Evolutionary conservation across 1,140 invertebrate species (phyloP).

Genomic region (Atta texana): DNA sequence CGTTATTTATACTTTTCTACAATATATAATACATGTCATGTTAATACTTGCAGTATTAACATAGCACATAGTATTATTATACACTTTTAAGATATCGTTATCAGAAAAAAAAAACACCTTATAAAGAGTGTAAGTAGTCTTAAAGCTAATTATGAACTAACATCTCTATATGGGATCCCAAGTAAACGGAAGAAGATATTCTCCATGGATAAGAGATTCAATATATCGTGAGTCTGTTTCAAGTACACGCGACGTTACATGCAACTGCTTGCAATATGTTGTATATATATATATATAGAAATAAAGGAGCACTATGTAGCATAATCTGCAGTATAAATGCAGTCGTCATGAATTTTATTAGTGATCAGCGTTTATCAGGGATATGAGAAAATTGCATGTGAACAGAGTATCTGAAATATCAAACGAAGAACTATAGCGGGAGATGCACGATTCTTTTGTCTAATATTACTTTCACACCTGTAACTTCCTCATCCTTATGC

Average conservation of each 20-base stretch:
- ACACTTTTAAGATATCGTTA: neutral
- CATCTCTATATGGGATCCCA: slow-evolving; percentile 15
- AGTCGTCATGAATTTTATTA: slow-evolving; percentile 36
- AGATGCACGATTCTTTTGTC: slow-evolving; percentile 39
- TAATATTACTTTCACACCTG: slow-evolving; percentile 60
- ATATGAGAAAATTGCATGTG: neutral
- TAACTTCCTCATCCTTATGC: slow-evolving; percentile 38
- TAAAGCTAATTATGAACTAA: slow-evolving; percentile 32
- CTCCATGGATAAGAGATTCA: slow-evolving; percentile 27
- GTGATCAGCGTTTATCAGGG: slow-evolving; percentile 3
- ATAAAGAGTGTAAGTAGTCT: neutral
- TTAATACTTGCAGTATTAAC: neutral
- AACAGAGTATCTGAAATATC: neutral
- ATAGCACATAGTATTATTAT: neutral
- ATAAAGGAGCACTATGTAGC: neutral
- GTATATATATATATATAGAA: neutral
- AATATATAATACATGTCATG: no score
- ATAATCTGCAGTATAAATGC: neutral
- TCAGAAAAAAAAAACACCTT: neutral
- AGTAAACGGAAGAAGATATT: slow-evolving; percentile 63
- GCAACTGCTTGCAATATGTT: slow-evolving; percentile 10
- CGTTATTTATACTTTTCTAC: neutral
- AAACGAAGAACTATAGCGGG: neutral
- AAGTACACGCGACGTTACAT: slow-evolving; percentile 63
- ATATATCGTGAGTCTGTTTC: slow-evolving; percentile 7